Percentiles rank a stretch among this genome's conserved stretches.
phyloP scores from a whole-genome alignment of 2,888 invertebrate genomes.

The Xanthia togata region DNA sequence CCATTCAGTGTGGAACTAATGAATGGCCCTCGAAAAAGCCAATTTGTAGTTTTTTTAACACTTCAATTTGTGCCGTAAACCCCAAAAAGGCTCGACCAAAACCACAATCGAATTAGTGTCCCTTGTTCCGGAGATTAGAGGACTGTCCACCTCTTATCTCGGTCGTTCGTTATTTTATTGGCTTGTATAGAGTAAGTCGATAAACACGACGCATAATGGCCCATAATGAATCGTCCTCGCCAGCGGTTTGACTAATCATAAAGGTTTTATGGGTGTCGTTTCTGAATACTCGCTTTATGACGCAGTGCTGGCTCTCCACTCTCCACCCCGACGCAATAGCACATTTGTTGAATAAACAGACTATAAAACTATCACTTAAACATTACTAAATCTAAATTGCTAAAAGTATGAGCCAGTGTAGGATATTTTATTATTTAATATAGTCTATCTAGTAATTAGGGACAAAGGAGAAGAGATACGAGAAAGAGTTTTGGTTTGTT shows the following conservation, averaged over 20 bases:
- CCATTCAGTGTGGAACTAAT: slow-evolving; percentile 88
- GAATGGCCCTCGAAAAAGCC: slow-evolving; percentile 88
- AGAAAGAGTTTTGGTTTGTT: slow-evolving; percentile 40
- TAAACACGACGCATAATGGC: slow-evolving; percentile 90
- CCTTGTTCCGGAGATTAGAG: slow-evolving; percentile 90
- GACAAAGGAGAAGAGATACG: neutral
- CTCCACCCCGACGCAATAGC: slow-evolving; percentile 67
- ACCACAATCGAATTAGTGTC: slow-evolving; percentile 91
- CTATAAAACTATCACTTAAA: slow-evolving; percentile 73
- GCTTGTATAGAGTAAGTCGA: slow-evolving; percentile 90
- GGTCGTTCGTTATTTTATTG: slow-evolving; percentile 91
- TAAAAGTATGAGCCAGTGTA: slow-evolving; percentile 60
- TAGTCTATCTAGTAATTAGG: neutral
- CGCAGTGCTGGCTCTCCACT: slow-evolving; percentile 67
- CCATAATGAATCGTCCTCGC: slow-evolving; percentile 89
- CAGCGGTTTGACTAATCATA: slow-evolving; percentile 89
- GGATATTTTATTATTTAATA: slow-evolving; percentile 14
- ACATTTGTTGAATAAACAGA: slow-evolving; percentile 78
- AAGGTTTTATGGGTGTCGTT: slow-evolving; percentile 88
- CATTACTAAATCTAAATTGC: slow-evolving; percentile 59
- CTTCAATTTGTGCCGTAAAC: slow-evolving; percentile 90
- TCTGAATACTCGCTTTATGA: slow-evolving; percentile 84
- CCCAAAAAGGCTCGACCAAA: slow-evolving; percentile 88
- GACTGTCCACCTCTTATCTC: slow-evolving; percentile 90
- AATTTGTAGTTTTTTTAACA: slow-evolving; percentile 90